These are phyloP conservation scores for Lymantria dispar DNA, from an alignment of 2,888 invertebrate genomes.

Conservation along the genomic window DNA sequence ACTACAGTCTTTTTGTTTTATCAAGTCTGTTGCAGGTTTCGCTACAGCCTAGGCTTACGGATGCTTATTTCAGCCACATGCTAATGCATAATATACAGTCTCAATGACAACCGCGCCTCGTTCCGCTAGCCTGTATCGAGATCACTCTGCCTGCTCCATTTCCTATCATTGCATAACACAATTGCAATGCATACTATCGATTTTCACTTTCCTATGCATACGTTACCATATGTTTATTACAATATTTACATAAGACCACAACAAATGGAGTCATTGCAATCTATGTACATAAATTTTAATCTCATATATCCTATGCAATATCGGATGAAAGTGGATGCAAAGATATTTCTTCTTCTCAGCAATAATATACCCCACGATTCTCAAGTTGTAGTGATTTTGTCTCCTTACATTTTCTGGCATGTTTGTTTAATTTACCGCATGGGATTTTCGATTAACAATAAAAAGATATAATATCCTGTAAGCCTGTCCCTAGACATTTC, in stretches of 20 bases:
- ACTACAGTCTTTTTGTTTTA: no score
- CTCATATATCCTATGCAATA: no score
- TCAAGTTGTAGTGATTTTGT: no score
- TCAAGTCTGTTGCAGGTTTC: no score
- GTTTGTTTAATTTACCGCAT: no score
- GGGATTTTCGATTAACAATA: no score
- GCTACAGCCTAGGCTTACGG: background rate
- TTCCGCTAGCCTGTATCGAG: slow-evolving; percentile 58
- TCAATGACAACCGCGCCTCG: slow-evolving; percentile 53
- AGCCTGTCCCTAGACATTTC: no score
- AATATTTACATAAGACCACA: background rate
- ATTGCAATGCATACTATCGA: slow-evolving; percentile 57
- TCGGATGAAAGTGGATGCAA: no score
- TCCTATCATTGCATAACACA: slow-evolving; percentile 63
- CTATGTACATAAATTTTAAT: background rate
- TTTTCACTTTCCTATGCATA: slow-evolving; percentile 65
- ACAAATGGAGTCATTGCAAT: background rate
- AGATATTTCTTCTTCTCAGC: no score
- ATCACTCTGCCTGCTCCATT: slow-evolving; percentile 60
- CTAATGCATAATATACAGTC: slow-evolving; percentile 12
- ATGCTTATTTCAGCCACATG: background rate
- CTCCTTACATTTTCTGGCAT: no score
- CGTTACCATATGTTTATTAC: slow-evolving; percentile 27
- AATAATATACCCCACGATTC: no score
- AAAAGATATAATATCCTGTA: no score